Base-by-base conservation (phyloP, 1,140 invertebrate species). In the Cherax quadricarinatus region DNA sequence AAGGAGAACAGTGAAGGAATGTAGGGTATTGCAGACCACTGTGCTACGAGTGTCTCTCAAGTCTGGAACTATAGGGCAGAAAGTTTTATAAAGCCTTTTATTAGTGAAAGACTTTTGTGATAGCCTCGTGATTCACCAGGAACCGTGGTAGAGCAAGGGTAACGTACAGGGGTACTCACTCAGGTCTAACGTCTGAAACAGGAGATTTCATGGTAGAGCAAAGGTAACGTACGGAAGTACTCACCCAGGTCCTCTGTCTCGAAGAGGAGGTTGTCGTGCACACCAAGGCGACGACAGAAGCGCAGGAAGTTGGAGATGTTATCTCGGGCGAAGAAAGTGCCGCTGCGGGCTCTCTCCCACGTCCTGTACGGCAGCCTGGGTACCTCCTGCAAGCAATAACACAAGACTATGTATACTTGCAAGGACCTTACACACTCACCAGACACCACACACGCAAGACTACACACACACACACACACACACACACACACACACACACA, bases 251-350 rank as follows among this genome's bases (percentile, higher is more conserved):
- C 98, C 94, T 99, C 98, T 93, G 98, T 98, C 96, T 99, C 98
- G 95, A 99, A 99, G 18, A 98, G 96, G 83, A 98, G 96, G 95
- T 97, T 98, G 95, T 98, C 97, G 94, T 98, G 97, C 9, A 99
- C 97, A 16, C 98, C 98, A 24, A 98, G 96, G 79, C 97, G 96
- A 70, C 97, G 96, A 94, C 98, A 98, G 96, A 98, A 99, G 93
- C 97, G 97, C 93, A 99, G 97, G 95, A 99, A 99, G 95, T 98
- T 98, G 94, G 98, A 97, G 94, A 98, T 97, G 95, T 99, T 99
- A 95, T 99, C 98, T 41, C 98, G 96, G 0, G 98, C 97, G 94
- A 98, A 98, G 95, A 99, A 99, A 93, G 97, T 98, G 91, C 95
- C 94, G 2, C 95, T 94, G 92, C 95, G 95, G 21, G 98, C 98